These are phyloP conservation scores for Pedetes capensis DNA, from an alignment of 2,113 vertebrate genomes.

Conservation along the genomic window DNA sequence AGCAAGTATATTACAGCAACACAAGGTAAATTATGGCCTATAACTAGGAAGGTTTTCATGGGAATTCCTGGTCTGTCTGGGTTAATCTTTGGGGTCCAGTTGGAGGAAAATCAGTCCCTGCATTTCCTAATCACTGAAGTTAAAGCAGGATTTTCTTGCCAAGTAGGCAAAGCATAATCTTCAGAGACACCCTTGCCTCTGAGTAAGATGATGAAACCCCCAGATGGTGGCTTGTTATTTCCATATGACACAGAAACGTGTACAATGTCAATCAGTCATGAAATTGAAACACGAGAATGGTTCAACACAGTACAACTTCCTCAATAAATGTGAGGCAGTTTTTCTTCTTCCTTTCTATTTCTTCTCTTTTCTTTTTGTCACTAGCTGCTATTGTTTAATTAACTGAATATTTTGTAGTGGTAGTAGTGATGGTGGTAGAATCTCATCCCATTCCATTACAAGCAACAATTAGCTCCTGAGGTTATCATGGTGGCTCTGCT, in stretches of 20 bases:
- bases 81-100: neutral
- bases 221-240: conserved; percentile 83
- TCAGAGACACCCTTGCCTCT: neutral
- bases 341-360: neutral
- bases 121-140: conserved; percentile 71
- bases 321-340: neutral
- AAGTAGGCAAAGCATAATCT: conserved; percentile 63
- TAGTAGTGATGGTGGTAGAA: neutral
- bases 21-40: neutral
- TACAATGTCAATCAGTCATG: conserved; percentile 44
- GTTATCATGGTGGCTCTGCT: neutral
- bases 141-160: conserved; percentile 66
- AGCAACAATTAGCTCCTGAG: neutral
- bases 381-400: neutral
- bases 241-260: neutral
- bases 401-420: neutral
- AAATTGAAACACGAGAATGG: conserved; percentile 28
- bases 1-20: neutral
- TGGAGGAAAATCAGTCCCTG: conserved; percentile 52
- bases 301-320: neutral
- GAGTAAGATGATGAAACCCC: conserved; percentile 71
- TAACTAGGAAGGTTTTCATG: neutral
- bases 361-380: neutral
- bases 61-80: neutral
- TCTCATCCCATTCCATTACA: neutral